Evolutionary conservation across 23 tunicate species (phyloP), one percentile per base, ranked within the genome.

Genomic region (Clavelina lepadiformis): DNA sequence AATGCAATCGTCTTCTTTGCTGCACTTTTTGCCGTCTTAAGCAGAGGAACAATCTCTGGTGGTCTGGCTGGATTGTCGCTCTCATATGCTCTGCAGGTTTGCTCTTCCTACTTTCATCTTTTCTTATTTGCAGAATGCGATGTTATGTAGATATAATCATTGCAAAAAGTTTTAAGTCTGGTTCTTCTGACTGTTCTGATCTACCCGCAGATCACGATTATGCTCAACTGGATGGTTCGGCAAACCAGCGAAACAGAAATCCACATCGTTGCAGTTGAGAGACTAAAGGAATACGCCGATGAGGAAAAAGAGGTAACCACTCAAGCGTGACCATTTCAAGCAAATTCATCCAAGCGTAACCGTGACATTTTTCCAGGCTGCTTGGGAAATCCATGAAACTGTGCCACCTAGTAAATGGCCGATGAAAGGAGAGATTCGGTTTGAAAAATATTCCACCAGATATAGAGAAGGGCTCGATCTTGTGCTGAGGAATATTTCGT

Each of bases 1-100:
- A 85, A 85, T 47, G 94, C 94, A 26, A 85, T 85, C 32, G 94
- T 85, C 1, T 85, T 85, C 27, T 85, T 85, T 38, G 94, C 94
- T 23, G 94, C 94, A 0, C 59, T 85, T 2, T 85, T 77, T 35
- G 94, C 94, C 28, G 94, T 85, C 1, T 38, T 85, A 7, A 64
- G 75, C 38, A 63, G 94, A 56, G 94, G 67, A 5, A 52, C 71
- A 5, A 56, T 85, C 6, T 69, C 61, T 51, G 94, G 94, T 38
- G 67, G 69, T 27, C 41, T 85, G 0, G 84, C 94, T 53, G 94
- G 94, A 38, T 61, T 85, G 13, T 85, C 94, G 2, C 66, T 85
- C 30, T 77, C 94, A 3, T 85, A 85, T 55, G 94, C 94, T 29
- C 61, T 85, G 41, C 71, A 82, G 27, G 94, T 85, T 62, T 45